Evolutionary conservation across 2,113 vertebrate species (phyloP).

Genomic region (Bubalus kerabau): DNA sequence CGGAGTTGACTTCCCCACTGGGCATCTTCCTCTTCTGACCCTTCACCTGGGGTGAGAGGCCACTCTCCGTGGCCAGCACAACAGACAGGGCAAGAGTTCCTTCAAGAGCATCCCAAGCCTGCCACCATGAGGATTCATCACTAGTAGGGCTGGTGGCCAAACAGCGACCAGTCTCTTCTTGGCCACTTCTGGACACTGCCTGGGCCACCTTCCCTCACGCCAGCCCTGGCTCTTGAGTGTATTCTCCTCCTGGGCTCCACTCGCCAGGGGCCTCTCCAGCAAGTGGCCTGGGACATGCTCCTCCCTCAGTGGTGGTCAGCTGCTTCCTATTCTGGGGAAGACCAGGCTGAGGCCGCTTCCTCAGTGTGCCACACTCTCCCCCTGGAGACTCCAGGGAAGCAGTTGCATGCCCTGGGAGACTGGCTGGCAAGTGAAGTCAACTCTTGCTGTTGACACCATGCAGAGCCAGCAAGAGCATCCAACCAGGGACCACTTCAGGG

Average conservation of each 20-base stretch:
- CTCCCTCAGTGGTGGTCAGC: neutral
- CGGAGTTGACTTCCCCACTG: neutral
- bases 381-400: neutral
- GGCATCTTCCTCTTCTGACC: neutral
- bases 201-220: neutral
- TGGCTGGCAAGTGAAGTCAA: neutral
- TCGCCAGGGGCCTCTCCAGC: neutral
- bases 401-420: neutral
- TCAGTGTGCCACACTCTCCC: neutral
- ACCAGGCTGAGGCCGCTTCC: neutral
- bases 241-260: neutral
- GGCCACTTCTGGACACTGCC: neutral
- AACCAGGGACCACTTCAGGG: neutral
- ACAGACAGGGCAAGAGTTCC: neutral
- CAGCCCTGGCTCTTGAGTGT: neutral
- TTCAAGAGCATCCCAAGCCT: neutral
- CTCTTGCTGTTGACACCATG: neutral
- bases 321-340: neutral
- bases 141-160: neutral
- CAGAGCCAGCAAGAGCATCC: neutral
- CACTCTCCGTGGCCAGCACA: neutral
- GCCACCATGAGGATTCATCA: neutral
- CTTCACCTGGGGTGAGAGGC: neutral
- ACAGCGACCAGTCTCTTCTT: neutral
- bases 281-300: neutral